Conservation (phyloP, 2,888 invertebrate genomes). For the Aphrophora alni region DNA sequence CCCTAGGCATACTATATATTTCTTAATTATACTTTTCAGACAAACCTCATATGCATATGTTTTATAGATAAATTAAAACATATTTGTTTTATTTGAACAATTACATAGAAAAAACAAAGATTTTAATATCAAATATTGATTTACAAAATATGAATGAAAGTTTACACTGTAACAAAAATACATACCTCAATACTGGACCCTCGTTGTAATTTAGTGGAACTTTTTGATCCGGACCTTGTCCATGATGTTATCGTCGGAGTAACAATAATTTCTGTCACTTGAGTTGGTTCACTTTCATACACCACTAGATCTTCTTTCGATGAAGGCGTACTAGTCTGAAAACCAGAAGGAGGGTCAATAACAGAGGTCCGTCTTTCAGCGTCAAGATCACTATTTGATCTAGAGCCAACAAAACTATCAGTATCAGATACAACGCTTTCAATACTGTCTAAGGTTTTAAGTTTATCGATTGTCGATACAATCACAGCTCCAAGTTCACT, state of each 20-base stretch:
- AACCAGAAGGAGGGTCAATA: slow-evolving; percentile 34
- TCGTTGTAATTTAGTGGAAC: slow-evolving; percentile 23
- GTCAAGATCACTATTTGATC: slow-evolving; percentile 26
- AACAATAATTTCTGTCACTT: slow-evolving; percentile 21
- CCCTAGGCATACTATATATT: no score
- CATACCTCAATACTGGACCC: slow-evolving; percentile 35
- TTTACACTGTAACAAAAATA: no score
- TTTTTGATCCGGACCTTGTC: slow-evolving; percentile 11
- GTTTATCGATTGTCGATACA: slow-evolving; percentile 19
- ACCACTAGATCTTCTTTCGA: slow-evolving; percentile 22
- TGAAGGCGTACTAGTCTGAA: slow-evolving; percentile 31
- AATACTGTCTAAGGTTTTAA: slow-evolving; percentile 44
- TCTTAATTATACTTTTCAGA: no score
- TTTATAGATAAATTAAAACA: no score
- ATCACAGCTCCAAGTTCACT: not conserved
- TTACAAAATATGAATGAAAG: no score
- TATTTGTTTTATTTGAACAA: no score
- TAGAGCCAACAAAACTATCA: slow-evolving; percentile 3
- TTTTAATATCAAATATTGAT: no score
- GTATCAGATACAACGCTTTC: slow-evolving; percentile 25
- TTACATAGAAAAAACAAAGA: no score
- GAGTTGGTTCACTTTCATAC: slow-evolving; percentile 10
- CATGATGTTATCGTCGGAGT: slow-evolving; percentile 2
- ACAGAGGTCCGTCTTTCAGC: slow-evolving; percentile 30
- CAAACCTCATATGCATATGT: no score